Evolutionary conservation across 2,113 vertebrate species (phyloP), one percentile per base, ranked within the genome.

Genomic region (Cettia cetti): DNA sequence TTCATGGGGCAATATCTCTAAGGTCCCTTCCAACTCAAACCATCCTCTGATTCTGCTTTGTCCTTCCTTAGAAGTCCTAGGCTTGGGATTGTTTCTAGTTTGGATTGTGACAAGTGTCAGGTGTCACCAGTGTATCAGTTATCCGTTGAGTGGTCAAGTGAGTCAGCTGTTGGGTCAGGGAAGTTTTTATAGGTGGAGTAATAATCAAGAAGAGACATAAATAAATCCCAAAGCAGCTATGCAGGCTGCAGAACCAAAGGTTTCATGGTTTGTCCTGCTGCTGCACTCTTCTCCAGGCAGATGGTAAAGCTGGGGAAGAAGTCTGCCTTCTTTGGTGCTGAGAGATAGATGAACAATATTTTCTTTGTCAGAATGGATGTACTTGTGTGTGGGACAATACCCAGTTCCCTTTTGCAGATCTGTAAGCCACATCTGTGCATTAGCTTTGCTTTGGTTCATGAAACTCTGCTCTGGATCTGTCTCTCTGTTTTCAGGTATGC

Each of bases 401-500:
- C 24, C 15, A 59, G 15, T 87, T 84, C 10, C 30, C n/a, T 77
- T 74, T 28, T 53, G 27, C 39, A 70, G 7, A 63, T 66, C 44
- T 42, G n/a, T 44, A 54, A 13, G 35, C 37, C 7, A 27, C 11
- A 11, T 66, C 28, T 69, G 79, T 68, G 26, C 2, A 0, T 77
- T 64, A 26, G 40, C 61, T 82, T 87, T 69, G 49, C 47, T 90
- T 68, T 65, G 22, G 8, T 68, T 70, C 15, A 6, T 28, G 10
- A 52, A 69, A 28, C 42, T 78, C 39, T 42, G 3, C 15, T 60
- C 10, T 57, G n/a, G 68, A 21, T 85, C 45, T 86, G 64, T 93
- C 19, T 4, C 42, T 93, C 19, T 97, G 69, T 85, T 37, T 33
- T 53, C 97, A 99, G 99, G 99, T 94, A 98, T 99, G 97, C 98